Evolutionary conservation across 2,113 vertebrate genomes (phyloP).

Genomic region (Macrotis lagotis): DNA sequence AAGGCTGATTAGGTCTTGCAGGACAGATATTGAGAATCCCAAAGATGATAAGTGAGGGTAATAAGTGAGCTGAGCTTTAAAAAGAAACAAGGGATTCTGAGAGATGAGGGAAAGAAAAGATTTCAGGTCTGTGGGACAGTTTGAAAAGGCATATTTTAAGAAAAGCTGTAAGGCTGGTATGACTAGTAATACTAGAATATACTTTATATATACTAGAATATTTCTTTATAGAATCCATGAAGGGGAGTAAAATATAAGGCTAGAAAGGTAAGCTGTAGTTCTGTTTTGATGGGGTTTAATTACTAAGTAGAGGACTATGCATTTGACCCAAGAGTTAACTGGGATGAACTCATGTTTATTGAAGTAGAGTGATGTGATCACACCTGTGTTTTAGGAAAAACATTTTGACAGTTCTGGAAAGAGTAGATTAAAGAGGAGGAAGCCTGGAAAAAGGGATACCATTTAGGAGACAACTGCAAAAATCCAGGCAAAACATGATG

Average conservation of each 20-base stretch:
- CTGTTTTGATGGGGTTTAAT: background rate
- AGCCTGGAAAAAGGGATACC: background rate
- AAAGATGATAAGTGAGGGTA: too few relatives aligned
- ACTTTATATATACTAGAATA: background rate
- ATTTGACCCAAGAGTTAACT: background rate
- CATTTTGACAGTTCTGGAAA: background rate
- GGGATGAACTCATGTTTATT: background rate
- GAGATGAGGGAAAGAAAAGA: too few relatives aligned
- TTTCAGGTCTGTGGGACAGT: background rate
- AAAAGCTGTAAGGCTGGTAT: background rate
- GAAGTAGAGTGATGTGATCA: background rate
- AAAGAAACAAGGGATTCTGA: too few relatives aligned
- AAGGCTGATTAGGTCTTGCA: background rate
- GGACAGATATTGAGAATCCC: background rate
- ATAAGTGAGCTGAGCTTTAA: too few relatives aligned
- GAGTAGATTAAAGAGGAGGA: background rate
- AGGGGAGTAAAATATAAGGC: background rate
- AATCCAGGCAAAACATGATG: background rate
- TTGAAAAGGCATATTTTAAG: background rate
- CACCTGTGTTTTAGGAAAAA: background rate
- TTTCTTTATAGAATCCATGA: too few relatives aligned
- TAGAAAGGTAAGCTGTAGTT: background rate
- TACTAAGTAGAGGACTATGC: background rate
- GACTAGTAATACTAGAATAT: background rate
- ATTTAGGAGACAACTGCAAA: background rate